Evolutionary conservation across 2,888 invertebrate genomes (phyloP).

Genomic region (Matsumyia berberina): DNA sequence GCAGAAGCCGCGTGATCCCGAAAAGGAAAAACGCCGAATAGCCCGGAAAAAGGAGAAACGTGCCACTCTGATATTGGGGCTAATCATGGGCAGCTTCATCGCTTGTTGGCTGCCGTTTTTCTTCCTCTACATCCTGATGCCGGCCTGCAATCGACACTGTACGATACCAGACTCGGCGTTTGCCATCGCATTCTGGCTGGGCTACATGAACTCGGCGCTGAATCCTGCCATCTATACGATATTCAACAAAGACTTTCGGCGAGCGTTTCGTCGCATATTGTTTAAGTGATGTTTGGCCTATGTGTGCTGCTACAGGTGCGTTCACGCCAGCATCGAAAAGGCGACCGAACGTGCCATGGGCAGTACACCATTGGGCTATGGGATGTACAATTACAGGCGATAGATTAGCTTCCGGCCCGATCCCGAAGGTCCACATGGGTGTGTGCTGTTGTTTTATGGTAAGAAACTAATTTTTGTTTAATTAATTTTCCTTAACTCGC

Average conservation of each 20-base stretch:
- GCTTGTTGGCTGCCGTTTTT: constrained; percentile 99
- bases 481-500: not conserved
- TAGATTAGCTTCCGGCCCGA: constrained; percentile 78
- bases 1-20: constrained; percentile 94
- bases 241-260: constrained; percentile 98
- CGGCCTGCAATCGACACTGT: constrained; percentile 89
- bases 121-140: constrained; percentile 94
- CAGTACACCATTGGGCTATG: constrained; percentile 84
- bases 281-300: constrained; percentile 97
- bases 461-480: constrained; percentile 19
- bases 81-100: constrained; percentile 99
- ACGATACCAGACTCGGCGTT: constrained; percentile 93
- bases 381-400: constrained; percentile 84
- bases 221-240: constrained; percentile 98
- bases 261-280: constrained; percentile 97
- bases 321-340: constrained; percentile 85
- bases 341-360: constrained; percentile 85
- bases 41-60: constrained; percentile 98
- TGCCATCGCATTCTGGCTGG: constrained; percentile 97
- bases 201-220: constrained; percentile 98
- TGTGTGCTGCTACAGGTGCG: constrained; percentile 92
- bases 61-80: constrained; percentile 97
- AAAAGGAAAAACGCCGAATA: constrained; percentile 95
- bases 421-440: constrained; percentile 18
- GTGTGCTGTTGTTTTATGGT: constrained; percentile 62